phyloP scores from a whole-genome alignment of 2,888 invertebrate genomes.

The Drosophila melanosoma region DNA sequence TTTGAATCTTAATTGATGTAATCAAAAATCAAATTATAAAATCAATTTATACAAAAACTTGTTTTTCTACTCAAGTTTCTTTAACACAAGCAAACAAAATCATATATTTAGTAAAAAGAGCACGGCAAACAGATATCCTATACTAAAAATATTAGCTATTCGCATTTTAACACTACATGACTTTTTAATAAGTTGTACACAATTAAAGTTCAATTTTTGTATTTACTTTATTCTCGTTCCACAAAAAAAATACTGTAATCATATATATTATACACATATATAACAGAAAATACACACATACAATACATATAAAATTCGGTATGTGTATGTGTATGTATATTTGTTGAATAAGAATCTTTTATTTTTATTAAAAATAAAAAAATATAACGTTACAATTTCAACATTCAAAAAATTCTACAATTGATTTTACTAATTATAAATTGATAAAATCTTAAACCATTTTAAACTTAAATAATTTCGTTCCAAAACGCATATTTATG shows the following conservation, averaged over 20 bases:
- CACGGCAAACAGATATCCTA: background rate
- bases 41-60: constrained; percentile 2
- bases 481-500: constrained; percentile 73
- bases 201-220: background rate
- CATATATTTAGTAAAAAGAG: background rate
- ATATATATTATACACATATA: constrained; percentile 9
- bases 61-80: constrained; percentile 7
- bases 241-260: constrained; percentile 2
- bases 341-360: constrained; percentile 68
- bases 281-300: constrained; percentile 9
- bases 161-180: background rate
- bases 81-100: background rate
- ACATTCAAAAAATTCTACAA: constrained; percentile 81
- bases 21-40: constrained; percentile 4
- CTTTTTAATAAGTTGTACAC: background rate
- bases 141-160: background rate
- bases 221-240: constrained; percentile 1
- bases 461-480: constrained; percentile 73
- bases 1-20: background rate
- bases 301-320: constrained; percentile 4
- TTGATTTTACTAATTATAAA: constrained; percentile 75
- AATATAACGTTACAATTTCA: constrained; percentile 83
- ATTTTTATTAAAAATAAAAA: constrained; percentile 83
- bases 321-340: constrained; percentile 24
- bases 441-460: constrained; percentile 55